Base-by-base conservation (phyloP, 2,797 vertebrate genomes). In the Oophaga sylvatica region DNA sequence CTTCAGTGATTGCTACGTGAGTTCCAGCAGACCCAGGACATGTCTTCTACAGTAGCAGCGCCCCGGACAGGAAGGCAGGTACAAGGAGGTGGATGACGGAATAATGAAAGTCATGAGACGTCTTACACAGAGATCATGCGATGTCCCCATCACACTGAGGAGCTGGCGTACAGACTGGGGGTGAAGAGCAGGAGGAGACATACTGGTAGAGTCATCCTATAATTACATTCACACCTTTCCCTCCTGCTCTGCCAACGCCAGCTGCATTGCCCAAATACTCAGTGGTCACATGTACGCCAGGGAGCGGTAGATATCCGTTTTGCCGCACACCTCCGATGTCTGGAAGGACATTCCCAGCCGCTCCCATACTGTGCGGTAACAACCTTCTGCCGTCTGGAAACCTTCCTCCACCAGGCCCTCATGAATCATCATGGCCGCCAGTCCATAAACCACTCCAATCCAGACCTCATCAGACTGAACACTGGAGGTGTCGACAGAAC, bases 401-500 rank as follows among this genome's bases (percentile, higher is more conserved):
- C 97, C 98, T 87, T 99, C 97, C 56, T 96, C 92, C 60, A 93
- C 89, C 94, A 99, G 94, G 1, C 97, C 98, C 98, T 99, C 98
- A 77, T 99, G 96, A 92, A 99, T 99, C 98, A 99, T 99, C 60
- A 98, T 99, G 87, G 98, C 98, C 11, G 98, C 98, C 91, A 99
- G 92, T 41, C 97, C 96, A 0, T 99, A 99, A 70, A 99, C 98
- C 4, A 99, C 98, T 0, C 98, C 98, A 0, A 97, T 94, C 98
- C 98, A 99, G 71, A 99, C 97, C 92, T 99, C 98, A 0, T 97
- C 95, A 1, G 98, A 99, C 85, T 99, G 98, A 85, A 99, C 93
- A 0, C 98, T 99, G 92, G 98, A 98, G 80, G 91, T 96, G 87
- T 99, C 98, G 0, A 96, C 95, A 41, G 96, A 93, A 0, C 98